Evolutionary conservation across 23 tunicate genomes (phyloP).

Genomic region (Halocynthia roretzi): DNA sequence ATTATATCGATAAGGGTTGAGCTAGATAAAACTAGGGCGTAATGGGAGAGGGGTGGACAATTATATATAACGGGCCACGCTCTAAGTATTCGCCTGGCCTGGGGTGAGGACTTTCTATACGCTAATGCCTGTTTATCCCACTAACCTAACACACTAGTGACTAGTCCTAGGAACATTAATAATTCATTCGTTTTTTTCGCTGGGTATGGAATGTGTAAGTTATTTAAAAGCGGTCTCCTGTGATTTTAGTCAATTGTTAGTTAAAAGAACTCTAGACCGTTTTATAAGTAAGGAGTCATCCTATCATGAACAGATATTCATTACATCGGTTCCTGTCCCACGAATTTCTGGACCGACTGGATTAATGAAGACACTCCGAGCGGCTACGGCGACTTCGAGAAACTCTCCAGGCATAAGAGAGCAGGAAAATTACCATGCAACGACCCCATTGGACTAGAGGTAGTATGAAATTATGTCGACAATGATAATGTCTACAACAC

Average conservation of each 20-base stretch:
- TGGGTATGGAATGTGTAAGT: neutral
- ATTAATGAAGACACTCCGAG: neutral
- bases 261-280: no score
- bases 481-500: no score
- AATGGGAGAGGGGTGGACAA: neutral
- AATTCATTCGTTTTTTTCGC: neutral
- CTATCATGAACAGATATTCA: no score
- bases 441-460: neutral
- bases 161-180: neutral
- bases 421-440: neutral
- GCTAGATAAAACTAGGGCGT: neutral
- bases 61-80: neutral
- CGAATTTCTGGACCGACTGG: neutral
- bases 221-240: no score
- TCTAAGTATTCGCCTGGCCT: no score
- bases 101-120: no score
- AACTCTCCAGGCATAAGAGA: neutral
- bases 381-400: neutral
- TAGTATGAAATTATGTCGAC: neutral
- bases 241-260: no score
- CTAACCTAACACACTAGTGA: neutral
- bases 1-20: neutral
- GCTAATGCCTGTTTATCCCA: no score
- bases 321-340: neutral
- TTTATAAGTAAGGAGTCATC: no score